Conservation (phyloP, 2,797 vertebrate species). For the Diglossa cyanea region DNA sequence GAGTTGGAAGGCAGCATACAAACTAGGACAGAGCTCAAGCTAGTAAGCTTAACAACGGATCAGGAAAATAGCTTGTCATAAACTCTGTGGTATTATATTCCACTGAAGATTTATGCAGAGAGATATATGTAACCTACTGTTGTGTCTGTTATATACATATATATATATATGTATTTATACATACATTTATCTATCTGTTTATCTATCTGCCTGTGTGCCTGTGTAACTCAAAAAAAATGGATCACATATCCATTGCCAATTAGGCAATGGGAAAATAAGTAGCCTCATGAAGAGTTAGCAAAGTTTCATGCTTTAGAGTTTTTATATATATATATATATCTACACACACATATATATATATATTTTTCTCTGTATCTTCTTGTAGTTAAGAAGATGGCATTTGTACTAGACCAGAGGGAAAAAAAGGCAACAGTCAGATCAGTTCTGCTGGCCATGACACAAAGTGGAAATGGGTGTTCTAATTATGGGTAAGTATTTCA, state of each 20-base stretch:
- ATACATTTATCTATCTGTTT: neutral
- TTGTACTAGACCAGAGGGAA: neutral
- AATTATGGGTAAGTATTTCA: neutral
- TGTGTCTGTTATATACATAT: neutral
- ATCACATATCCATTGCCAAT: neutral
- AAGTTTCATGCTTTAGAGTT: neutral
- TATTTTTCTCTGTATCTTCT: neutral
- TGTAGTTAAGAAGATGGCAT: neutral
- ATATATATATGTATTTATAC: no score
- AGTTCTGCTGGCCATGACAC: neutral
- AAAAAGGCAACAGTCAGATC: neutral
- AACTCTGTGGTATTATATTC: neutral
- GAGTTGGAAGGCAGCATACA: neutral
- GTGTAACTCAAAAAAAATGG: neutral
- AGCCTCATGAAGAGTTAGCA: neutral
- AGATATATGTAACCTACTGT: neutral
- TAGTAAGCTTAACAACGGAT: neutral
- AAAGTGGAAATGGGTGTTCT: neutral
- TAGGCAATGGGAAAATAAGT: neutral
- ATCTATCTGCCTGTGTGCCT: neutral
- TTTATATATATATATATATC: fast-evolving
- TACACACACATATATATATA: no score
- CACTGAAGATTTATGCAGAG: neutral
- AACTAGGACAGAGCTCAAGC: neutral
- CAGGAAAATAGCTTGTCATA: neutral